Evolutionary conservation across 2,797 vertebrate genomes (phyloP).

Genomic region (Furcifer pardalis): DNA sequence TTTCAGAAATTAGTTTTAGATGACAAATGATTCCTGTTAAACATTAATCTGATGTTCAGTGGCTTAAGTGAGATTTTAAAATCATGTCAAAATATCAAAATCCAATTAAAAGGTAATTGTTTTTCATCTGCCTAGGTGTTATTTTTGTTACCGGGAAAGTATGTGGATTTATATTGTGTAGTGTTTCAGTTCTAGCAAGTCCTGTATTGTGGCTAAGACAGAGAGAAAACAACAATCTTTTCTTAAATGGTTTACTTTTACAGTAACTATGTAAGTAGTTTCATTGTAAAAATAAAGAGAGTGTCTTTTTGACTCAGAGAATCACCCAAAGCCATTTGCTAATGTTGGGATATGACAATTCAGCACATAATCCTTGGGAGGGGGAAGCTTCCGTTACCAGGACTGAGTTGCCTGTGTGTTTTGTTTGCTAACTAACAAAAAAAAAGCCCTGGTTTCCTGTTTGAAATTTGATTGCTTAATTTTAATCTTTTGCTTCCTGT

Average conservation of each 20-base stretch:
- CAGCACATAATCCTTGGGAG: too few species aligned
- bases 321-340: not conserved
- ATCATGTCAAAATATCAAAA: not conserved
- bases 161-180: not conserved
- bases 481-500: too few species aligned
- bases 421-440: too few species aligned
- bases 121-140: constrained; percentile 5
- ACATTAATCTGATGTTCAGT: not conserved
- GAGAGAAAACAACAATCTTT: not conserved
- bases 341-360: too few species aligned
- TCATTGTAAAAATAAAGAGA: not conserved
- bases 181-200: constrained; percentile 1
- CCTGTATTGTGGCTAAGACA: not conserved
- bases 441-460: too few species aligned
- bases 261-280: not conserved
- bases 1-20: constrained; percentile 6
- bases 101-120: not conserved
- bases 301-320: not conserved
- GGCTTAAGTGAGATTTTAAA: not conserved
- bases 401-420: too few species aligned
- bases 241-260: not conserved
- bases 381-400: too few species aligned
- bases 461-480: too few species aligned
- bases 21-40: constrained; percentile 1
- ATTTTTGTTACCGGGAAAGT: not conserved